phyloP scores from a whole-genome alignment of 2,113 vertebrate genomes.

The Cryptotis parvus region DNA sequence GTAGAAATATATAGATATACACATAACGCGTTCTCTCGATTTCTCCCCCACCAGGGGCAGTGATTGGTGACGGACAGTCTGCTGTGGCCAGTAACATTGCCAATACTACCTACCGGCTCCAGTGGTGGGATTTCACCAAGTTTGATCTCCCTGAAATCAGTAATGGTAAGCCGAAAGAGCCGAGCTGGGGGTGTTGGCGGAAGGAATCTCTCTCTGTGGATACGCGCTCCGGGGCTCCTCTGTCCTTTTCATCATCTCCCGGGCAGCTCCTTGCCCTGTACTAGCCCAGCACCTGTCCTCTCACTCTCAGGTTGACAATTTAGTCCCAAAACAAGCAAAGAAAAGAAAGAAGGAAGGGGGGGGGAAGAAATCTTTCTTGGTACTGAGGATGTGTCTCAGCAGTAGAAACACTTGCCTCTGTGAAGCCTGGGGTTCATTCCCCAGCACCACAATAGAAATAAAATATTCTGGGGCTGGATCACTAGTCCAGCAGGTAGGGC shows the following conservation, averaged over 20 bases:
- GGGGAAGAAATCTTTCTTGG: neutral
- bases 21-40: conserved; percentile 39
- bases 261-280: neutral
- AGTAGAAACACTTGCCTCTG: too few relatives aligned
- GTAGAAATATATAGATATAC: conserved; percentile 12
- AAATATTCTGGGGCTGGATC: too few relatives aligned
- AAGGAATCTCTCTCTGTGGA: conserved; percentile 7
- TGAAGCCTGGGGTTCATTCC: too few relatives aligned
- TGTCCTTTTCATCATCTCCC: neutral
- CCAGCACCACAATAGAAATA: neutral
- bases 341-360: neutral
- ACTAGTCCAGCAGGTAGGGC: too few relatives aligned
- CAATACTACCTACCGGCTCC: conserved; percentile 97
- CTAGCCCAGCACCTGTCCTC: neutral
- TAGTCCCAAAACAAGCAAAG: too few relatives aligned
- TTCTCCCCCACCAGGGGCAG: conserved; percentile 90
- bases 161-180: conserved; percentile 92
- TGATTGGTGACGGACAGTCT: conserved; percentile 98
- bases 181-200: neutral
- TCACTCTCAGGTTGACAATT: neutral
- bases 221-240: neutral
- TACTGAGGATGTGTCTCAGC: too few relatives aligned
- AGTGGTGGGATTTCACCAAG: conserved; percentile 99
- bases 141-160: conserved; percentile 99
- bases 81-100: conserved; percentile 99